Conservation (phyloP, 2,888 invertebrate genomes). For the Lithophane leautieri region DNA sequence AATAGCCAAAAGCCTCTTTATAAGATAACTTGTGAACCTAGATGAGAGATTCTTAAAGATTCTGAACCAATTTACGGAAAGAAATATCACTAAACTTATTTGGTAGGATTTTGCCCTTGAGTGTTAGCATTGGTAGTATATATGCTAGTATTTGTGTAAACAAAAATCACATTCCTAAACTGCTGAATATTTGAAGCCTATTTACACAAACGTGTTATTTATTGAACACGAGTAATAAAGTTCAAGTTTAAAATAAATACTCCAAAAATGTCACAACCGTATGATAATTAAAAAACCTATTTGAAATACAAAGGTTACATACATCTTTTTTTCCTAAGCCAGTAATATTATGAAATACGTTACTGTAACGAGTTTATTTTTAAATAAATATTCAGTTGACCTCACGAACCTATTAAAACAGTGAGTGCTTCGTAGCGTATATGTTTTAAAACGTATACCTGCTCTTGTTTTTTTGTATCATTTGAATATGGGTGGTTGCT, state of each 20-base stretch:
- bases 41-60: background rate
- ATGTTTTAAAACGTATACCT: background rate
- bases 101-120: conserved; percentile 11
- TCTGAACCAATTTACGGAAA: background rate
- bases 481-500: conserved; percentile 19
- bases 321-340: conserved; percentile 3
- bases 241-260: conserved; percentile 52
- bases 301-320: conserved; percentile 9
- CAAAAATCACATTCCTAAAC: conserved; percentile 37
- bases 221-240: conserved; percentile 36
- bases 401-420: conserved; percentile 10
- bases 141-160: conserved; percentile 22
- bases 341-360: conserved; percentile 20
- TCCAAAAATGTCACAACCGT: conserved; percentile 41
- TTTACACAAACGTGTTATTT: conserved; percentile 41
- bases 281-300: conserved; percentile 48
- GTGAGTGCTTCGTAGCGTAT: conserved; percentile 24
- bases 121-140: conserved; percentile 16
- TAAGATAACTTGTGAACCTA: too few species aligned
- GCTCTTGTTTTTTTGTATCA: background rate
- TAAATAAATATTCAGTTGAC: conserved; percentile 13
- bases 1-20: too few species aligned
- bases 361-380: conserved; percentile 20
- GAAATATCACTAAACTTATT: background rate
- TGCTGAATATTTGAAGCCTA: conserved; percentile 37